A percentile compares a stretch with the other conserved stretches of the same genome.
Conservation (phyloP, 1,140 invertebrate species). For the Drosophila seguyi region DNA sequence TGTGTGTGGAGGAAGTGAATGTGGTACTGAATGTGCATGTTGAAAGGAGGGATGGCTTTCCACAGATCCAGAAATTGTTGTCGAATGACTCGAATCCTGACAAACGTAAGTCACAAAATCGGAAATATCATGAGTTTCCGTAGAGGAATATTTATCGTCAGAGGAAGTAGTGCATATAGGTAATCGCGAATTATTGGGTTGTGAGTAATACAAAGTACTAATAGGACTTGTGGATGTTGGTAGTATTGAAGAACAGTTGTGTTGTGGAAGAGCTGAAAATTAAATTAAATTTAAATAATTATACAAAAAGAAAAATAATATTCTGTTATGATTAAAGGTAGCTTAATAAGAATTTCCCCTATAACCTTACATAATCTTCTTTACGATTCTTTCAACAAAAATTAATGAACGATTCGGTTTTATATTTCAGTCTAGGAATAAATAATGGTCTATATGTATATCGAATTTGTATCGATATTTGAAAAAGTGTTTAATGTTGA, state of each 20-base stretch:
- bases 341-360: background rate
- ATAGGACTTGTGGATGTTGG: slow-evolving; percentile 85
- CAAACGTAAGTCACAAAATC: slow-evolving; percentile 99
- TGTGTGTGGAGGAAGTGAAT: slow-evolving; percentile 10
- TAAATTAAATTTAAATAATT: background rate
- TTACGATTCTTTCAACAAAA: background rate
- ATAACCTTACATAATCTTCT: background rate
- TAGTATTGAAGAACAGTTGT: slow-evolving; percentile 70
- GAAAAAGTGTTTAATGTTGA: background rate
- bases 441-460: no score
- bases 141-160: slow-evolving; percentile 53
- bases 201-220: slow-evolving; percentile 86
- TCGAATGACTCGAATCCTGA: slow-evolving; percentile 89
- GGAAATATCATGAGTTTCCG: slow-evolving; percentile 92
- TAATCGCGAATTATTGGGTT: slow-evolving; percentile 84
- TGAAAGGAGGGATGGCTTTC: slow-evolving; percentile 57
- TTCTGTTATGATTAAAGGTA: background rate
- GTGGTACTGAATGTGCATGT: slow-evolving; percentile 52
- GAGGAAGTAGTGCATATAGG: slow-evolving; percentile 44
- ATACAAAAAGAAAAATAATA: background rate
- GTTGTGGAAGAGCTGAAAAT: slow-evolving; percentile 63
- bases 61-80: slow-evolving; percentile 30
- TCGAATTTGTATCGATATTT: background rate
- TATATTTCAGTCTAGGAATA: no score
- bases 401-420: no score